Percentiles rank a stretch among this genome's conserved stretches.
These are phyloP conservation scores for Dasyprocta punctata DNA, from an alignment of 2,113 vertebrate species.

Conservation along the genomic window DNA sequence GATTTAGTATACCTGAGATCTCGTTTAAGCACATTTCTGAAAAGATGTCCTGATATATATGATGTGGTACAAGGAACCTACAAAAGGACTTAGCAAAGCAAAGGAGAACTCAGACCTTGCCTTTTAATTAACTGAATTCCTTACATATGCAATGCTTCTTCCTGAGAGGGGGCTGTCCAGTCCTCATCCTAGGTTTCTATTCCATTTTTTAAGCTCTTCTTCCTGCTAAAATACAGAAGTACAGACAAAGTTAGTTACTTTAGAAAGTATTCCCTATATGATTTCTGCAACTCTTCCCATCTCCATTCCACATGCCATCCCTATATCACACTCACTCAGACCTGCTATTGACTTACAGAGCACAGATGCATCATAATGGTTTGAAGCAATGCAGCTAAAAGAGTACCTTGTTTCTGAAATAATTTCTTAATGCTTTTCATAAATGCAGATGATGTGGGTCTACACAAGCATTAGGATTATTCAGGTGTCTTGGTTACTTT, in stretches of 20 bases:
- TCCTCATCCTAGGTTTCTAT: neutral
- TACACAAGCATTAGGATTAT: neutral
- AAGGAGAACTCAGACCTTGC: neutral
- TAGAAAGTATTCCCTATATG: neutral
- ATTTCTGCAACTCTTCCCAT: neutral
- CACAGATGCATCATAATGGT: neutral
- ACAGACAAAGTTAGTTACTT: neutral
- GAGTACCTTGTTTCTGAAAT: neutral
- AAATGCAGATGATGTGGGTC: neutral
- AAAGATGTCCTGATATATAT: neutral
- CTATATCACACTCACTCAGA: too few relatives aligned
- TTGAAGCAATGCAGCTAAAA: neutral
- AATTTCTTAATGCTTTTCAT: neutral
- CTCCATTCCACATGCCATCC: neutral
- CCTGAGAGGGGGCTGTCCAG: too few relatives aligned
- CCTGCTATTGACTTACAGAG: rapidly evolving
- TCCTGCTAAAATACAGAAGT: neutral
- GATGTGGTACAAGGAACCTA: neutral
- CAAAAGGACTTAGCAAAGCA: neutral
- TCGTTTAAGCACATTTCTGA: neutral
- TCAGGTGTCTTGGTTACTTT: too few relatives aligned
- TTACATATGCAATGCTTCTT: neutral
- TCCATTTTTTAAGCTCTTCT: neutral
- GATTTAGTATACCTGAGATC: neutral
- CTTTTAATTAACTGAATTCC: neutral